A percentile compares a stretch with the other conserved stretches of the same genome.
These are phyloP conservation scores for Mirounga angustirostris DNA, from an alignment of 2,113 vertebrate species.

Conservation along the genomic window DNA sequence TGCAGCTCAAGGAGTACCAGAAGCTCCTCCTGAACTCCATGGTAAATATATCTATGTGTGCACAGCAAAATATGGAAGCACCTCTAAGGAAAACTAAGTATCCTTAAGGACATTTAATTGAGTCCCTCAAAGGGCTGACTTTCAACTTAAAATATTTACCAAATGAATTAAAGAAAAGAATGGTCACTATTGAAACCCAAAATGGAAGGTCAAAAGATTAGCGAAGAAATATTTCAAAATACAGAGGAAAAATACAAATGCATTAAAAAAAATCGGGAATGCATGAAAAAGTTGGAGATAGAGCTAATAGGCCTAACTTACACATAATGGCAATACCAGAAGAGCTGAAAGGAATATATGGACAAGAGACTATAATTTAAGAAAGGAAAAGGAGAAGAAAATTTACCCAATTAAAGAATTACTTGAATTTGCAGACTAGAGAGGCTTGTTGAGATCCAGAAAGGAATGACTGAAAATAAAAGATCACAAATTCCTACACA, in stretches of 20 bases:
- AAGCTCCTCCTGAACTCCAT: not conserved
- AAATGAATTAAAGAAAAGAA: not conserved
- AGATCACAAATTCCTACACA: not conserved
- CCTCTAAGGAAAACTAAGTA: not conserved
- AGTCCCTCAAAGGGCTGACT: not conserved
- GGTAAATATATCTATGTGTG: not conserved
- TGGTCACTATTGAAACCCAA: not conserved
- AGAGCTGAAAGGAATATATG: not conserved
- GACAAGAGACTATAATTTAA: not conserved
- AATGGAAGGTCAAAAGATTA: not conserved
- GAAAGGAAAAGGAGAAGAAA: not conserved
- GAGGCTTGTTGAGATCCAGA: not conserved
- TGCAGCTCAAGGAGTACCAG: not conserved
- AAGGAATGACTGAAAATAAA: not conserved
- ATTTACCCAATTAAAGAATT: not conserved
- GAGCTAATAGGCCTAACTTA: not conserved
- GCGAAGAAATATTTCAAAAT: slow-evolving; percentile 7
- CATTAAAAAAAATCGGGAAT: not conserved
- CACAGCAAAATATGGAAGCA: not conserved
- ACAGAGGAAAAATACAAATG: not conserved
- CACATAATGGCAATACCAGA: slow-evolving; percentile 4
- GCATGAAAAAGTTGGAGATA: not conserved
- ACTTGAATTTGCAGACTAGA: not conserved
- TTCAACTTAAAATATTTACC: not conserved
- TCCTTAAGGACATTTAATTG: not conserved